Evolutionary conservation across 2,797 vertebrate genomes (phyloP).

Genomic region (Botia almorhae): DNA sequence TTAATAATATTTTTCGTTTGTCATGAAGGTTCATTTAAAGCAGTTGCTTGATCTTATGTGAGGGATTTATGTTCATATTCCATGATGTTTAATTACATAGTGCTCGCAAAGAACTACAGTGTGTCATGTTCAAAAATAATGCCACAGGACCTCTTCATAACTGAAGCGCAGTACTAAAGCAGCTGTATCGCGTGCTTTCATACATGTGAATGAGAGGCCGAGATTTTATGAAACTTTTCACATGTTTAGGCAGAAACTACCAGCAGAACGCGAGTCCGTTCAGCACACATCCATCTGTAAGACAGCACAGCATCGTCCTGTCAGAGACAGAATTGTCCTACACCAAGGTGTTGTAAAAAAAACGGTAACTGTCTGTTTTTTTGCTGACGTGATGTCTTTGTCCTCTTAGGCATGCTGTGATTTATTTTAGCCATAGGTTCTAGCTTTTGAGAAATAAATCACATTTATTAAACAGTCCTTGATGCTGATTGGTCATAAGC

Average conservation of each 20-base stretch:
- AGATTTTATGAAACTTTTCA: not conserved
- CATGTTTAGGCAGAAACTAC: not conserved
- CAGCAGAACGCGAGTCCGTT: not conserved
- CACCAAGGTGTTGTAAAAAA: conserved; percentile 33
- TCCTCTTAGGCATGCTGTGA: conserved; percentile 34
- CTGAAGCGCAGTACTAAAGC: not conserved
- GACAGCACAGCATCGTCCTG: not conserved
- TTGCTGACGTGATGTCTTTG: conserved; percentile 36
- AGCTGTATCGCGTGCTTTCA: not conserved
- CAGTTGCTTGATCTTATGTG: too few species aligned
- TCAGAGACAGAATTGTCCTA: conserved; percentile 2
- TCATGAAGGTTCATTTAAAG: too few species aligned
- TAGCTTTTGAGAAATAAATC: conserved; percentile 18
- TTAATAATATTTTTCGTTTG: too few species aligned
- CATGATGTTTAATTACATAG: too few species aligned
- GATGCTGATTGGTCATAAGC: not conserved
- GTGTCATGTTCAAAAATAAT: too few species aligned
- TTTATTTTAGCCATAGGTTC: conserved; percentile 31
- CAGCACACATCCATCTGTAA: not conserved
- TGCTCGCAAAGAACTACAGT: too few species aligned
- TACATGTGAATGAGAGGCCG: not conserved
- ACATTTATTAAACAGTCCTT: not conserved
- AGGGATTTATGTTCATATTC: too few species aligned
- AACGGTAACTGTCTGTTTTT: conserved; percentile 25
- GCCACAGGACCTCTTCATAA: not conserved